A percentile compares a stretch with the other conserved stretches of the same genome.
These are phyloP conservation scores for Apostichopus leukothele DNA, from an alignment of 53 echinoderm and acorn worm species.

Conservation along the genomic window DNA sequence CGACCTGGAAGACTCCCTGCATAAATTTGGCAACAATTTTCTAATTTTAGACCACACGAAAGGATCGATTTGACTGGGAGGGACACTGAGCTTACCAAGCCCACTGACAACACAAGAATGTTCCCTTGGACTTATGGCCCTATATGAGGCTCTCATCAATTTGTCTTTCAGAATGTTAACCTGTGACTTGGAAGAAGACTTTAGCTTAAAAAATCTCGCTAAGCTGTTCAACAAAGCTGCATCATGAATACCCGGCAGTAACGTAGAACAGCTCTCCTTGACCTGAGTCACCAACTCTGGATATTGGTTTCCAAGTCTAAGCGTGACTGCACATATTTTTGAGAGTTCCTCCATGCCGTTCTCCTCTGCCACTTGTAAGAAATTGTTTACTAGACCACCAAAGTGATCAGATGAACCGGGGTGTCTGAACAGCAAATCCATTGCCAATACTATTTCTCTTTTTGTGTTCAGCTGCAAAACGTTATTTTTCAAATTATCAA, in stretches of 20 bases:
- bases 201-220: neutral
- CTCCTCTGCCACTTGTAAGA: neutral
- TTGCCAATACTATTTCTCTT: neutral
- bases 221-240: constrained; percentile 25
- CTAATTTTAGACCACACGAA: constrained; percentile 34
- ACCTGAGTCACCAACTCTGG: neutral
- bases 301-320: neutral
- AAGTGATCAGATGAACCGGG: neutral
- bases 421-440: neutral
- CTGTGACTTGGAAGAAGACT: neutral
- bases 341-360: neutral
- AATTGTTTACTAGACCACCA: neutral
- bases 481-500: neutral
- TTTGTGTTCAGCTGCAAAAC: neutral
- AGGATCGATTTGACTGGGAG: constrained; percentile 22
- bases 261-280: neutral
- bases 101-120: constrained; percentile 21
- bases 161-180: constrained; percentile 6
- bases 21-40: constrained; percentile 14
- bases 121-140: neutral
- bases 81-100: neutral
- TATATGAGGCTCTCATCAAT: constrained; percentile 10
- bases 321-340: constrained; percentile 14
- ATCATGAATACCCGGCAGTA: constrained; percentile 12
- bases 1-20: constrained; percentile 8